A percentile compares a stretch with the other conserved stretches of the same genome.
Conservation (phyloP, 2,797 vertebrate species). For the Liparis tanakae region DNA sequence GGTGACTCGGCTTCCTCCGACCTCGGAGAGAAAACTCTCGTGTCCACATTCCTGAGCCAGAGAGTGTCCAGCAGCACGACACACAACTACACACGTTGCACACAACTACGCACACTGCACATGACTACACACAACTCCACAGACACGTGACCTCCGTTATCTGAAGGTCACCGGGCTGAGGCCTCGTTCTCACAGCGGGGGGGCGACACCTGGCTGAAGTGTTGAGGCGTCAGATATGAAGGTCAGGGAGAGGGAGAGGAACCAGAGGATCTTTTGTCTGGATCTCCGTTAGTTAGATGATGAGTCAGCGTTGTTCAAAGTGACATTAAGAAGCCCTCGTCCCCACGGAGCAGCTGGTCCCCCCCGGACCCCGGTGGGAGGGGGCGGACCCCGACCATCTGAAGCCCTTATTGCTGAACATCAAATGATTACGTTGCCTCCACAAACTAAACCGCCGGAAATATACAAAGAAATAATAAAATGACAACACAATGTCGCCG, state of each 20-base stretch:
- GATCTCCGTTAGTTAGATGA: slow-evolving; percentile 5
- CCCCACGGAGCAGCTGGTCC: slow-evolving; percentile 36
- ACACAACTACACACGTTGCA: slow-evolving; percentile 55
- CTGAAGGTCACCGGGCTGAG: slow-evolving; percentile 54
- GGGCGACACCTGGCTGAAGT: slow-evolving; percentile 33
- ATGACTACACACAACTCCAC: no score
- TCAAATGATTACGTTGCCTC: slow-evolving; percentile 26
- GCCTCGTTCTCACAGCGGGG: slow-evolving; percentile 24
- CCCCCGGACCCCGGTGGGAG: slow-evolving; percentile 33
- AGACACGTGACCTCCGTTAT: slow-evolving; percentile 28
- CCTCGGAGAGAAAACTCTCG: slow-evolving; percentile 41
- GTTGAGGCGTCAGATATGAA: slow-evolving; percentile 21
- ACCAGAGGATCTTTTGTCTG: slow-evolving; percentile 11
- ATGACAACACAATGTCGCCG: neutral
- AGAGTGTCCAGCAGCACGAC: slow-evolving; percentile 58
- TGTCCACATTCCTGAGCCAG: slow-evolving; percentile 58
- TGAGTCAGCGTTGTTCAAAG: slow-evolving; percentile 24
- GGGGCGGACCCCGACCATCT: slow-evolving; percentile 23
- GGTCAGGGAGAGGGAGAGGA: slow-evolving; percentile 27
- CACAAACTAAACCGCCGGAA: slow-evolving; percentile 25
- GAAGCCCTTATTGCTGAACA: slow-evolving; percentile 28
- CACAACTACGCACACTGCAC: slow-evolving; percentile 41
- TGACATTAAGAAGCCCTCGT: slow-evolving; percentile 31
- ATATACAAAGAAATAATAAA: no score
- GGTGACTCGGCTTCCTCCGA: slow-evolving; percentile 52